phyloP scores from a whole-genome alignment of 2,888 invertebrate genomes.

The Philereme transversata region DNA sequence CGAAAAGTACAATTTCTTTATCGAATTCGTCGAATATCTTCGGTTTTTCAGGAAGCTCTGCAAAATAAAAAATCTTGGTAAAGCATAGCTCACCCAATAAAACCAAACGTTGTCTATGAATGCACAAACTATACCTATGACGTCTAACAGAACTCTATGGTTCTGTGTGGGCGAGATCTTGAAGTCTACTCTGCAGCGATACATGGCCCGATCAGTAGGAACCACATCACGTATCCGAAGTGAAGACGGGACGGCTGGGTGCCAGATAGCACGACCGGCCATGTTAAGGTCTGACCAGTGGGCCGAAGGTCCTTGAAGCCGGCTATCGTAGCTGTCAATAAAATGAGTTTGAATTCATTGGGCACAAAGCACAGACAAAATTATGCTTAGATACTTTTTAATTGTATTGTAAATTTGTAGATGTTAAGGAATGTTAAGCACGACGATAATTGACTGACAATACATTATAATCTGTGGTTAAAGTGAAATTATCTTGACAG shows the following conservation, averaged over 20 bases:
- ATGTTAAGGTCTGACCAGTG: constrained; percentile 89
- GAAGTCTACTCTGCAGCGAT: constrained; percentile 92
- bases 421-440: no score
- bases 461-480: no score
- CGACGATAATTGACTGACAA: no score
- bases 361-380: no score
- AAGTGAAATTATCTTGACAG: no score
- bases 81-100: no score
- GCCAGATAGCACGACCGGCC: constrained; percentile 87
- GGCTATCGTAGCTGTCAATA: constrained; percentile 87
- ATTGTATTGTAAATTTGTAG: no score
- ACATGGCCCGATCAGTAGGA: constrained; percentile 90
- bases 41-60: constrained; percentile 90
- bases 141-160: constrained; percentile 88
- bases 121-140: constrained; percentile 84
- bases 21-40: constrained; percentile 89
- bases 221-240: constrained; percentile 87
- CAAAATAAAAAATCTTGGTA: constrained; percentile 47
- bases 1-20: constrained; percentile 84
- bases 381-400: no score
- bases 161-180: constrained; percentile 91
- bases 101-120: no score
- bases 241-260: constrained; percentile 86
- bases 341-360: constrained; percentile 23
- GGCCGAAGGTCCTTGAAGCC: constrained; percentile 82